A percentile compares a stretch with the other conserved stretches of the same genome.
phyloP scores from a whole-genome alignment of 1,140 invertebrate species.

The Nomia melanderi region DNA sequence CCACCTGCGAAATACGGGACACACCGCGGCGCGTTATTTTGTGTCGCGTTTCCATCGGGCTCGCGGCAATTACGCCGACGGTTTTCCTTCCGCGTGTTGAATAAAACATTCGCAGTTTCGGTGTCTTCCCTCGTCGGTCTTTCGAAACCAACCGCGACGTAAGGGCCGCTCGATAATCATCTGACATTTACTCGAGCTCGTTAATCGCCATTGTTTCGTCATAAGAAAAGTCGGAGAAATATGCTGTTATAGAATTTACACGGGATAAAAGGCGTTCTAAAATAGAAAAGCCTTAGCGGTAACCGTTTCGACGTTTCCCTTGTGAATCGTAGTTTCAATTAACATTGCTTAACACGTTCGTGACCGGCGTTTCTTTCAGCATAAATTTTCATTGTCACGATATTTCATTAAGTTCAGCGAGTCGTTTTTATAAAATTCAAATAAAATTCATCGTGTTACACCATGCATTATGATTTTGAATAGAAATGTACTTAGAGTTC shows the following conservation, averaged over 20 bases:
- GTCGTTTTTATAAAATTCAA: no score
- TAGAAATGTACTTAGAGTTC: no score
- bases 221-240: not conserved
- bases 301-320: no score
- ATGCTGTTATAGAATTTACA: not conserved
- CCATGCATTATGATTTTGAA: no score
- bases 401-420: no score
- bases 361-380: no score
- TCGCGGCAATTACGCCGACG: not conserved
- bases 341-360: no score
- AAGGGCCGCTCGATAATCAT: not conserved
- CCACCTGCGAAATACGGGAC: constrained; percentile 1
- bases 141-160: not conserved
- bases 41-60: constrained; percentile 1
- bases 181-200: not conserved
- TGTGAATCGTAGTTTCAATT: no score
- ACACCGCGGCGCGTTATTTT: constrained; percentile 15
- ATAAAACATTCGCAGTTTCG: not conserved
- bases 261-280: no score
- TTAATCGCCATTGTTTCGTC: not conserved
- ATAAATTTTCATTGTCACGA: no score
- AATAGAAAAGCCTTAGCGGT: no score
- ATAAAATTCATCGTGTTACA: no score
- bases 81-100: constrained; percentile 21
- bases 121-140: not conserved